Evolutionary conservation across 2,113 vertebrate species (phyloP), one percentile per base, ranked within the genome.

Genomic region (Sebastes fasciatus): DNA sequence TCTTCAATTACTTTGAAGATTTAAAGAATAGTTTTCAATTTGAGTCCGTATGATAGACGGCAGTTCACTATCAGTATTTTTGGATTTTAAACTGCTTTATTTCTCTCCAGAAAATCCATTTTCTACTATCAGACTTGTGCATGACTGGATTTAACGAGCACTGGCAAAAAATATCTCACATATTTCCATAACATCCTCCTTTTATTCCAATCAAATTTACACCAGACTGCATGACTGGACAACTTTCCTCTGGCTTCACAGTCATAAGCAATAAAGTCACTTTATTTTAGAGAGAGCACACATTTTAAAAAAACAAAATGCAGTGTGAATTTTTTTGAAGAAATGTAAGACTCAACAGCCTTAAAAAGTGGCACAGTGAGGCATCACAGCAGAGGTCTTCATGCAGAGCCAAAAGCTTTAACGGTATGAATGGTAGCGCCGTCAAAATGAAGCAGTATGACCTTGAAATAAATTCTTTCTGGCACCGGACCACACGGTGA

Each of bases 401-500:
- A 49, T 0, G 4, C 74, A 10, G 43, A 89, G 74, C 81, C 55
- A 51, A 11, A 26, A 77, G 66, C 74, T 74, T 34, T 51, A 19
- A 43, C 46, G 54, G 66, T 68, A 49, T 8, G 75, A 74, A 69
- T 1, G 21, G 14, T 13, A 16, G 42, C 8, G 69, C 74, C 74
- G 82, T 87, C 48, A 70, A 65, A 34, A 74, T 62, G 2, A 73
- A 43, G 45, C 64, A 11, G 65, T 1, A 0, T 40, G 83, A 82
- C 83, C 83, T 79, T 77, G 80, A 82, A 52, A 75, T 49, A 2
- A 77, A 77, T 65, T 64, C 72, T 65, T 60, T 4, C 74, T 86
- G 80, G 74, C 80, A 51, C n/a, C 0, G 34, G 12, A 66, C 34
- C 60, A 10, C 65, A 34, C 8, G 13, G 6, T 40, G 84, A 86